Percentiles rank a stretch among this genome's conserved stretches.
phyloP scores from a whole-genome alignment of 2,113 vertebrate genomes.

The Lagopus leucura region DNA sequence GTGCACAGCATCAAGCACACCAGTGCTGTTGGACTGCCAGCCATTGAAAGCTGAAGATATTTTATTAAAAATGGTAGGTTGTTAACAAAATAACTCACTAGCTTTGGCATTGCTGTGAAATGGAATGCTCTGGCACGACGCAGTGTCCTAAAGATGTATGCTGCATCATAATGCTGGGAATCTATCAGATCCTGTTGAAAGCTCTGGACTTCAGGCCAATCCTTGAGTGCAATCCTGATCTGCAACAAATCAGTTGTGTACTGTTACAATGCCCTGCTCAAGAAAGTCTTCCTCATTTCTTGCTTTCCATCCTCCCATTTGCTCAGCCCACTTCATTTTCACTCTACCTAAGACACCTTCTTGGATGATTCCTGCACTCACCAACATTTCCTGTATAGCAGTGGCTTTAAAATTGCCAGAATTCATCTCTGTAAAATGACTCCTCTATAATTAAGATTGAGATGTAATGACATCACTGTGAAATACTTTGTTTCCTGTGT shows the following conservation, averaged over 20 bases:
- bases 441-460: not conserved
- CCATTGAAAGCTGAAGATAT: not conserved
- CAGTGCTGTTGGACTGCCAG: not conserved
- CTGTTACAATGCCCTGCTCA: not conserved
- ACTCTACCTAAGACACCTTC: not conserved
- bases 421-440: not conserved
- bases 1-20: accelerated
- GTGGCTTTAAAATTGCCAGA: not conserved
- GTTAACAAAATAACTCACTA: constrained; percentile 73
- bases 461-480: not conserved
- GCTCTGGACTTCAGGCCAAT: constrained; percentile 86
- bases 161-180: constrained; percentile 87
- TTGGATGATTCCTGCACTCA: not conserved
- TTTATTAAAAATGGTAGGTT: not conserved
- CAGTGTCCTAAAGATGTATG: constrained; percentile 84
- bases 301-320: not conserved
- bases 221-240: constrained; percentile 89
- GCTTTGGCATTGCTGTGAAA: constrained; percentile 89
- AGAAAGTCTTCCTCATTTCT: not conserved
- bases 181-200: constrained; percentile 87
- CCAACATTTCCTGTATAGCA: not conserved
- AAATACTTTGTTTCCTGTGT: not conserved
- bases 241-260: constrained; percentile 39
- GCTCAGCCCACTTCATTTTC: not conserved
- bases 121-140: constrained; percentile 85